Evolutionary conservation across 2,888 invertebrate species (phyloP).

Genomic region (Laspeyria flexula): DNA sequence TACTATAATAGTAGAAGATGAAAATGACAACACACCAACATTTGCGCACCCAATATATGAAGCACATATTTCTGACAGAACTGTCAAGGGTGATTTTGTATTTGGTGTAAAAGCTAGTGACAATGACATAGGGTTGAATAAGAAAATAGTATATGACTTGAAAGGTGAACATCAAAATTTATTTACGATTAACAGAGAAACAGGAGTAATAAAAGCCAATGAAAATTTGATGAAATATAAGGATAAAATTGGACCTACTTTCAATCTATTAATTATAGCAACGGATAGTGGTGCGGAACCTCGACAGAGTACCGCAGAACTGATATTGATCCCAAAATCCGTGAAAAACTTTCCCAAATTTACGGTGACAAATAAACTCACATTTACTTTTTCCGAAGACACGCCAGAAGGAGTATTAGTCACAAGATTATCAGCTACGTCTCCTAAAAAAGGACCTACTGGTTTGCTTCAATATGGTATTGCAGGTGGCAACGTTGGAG

Average conservation of each 20-base stretch:
- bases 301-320: constrained; percentile 90
- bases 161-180: constrained; percentile 91
- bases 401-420: constrained; percentile 91
- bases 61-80: constrained; percentile 93
- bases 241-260: constrained; percentile 85
- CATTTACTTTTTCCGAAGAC: constrained; percentile 93
- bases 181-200: constrained; percentile 92
- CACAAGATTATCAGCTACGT: constrained; percentile 91
- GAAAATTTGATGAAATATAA: constrained; percentile 87
- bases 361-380: constrained; percentile 88
- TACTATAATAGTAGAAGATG: constrained; percentile 92
- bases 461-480: constrained; percentile 92
- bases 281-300: constrained; percentile 91
- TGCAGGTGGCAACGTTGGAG: constrained; percentile 97
- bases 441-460: constrained; percentile 91
- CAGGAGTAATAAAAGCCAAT: constrained; percentile 94
- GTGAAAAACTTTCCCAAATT: constrained; percentile 93
- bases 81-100: constrained; percentile 93
- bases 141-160: constrained; percentile 92
- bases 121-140: constrained; percentile 92
- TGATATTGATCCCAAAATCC: constrained; percentile 92
- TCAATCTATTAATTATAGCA: constrained; percentile 91
- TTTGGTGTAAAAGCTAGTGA: constrained; percentile 96
- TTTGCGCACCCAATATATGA: constrained; percentile 92
- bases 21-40: constrained; percentile 94